These are phyloP conservation scores for Beris morrisii DNA, from an alignment of 2,888 invertebrate genomes.

Conservation along the genomic window DNA sequence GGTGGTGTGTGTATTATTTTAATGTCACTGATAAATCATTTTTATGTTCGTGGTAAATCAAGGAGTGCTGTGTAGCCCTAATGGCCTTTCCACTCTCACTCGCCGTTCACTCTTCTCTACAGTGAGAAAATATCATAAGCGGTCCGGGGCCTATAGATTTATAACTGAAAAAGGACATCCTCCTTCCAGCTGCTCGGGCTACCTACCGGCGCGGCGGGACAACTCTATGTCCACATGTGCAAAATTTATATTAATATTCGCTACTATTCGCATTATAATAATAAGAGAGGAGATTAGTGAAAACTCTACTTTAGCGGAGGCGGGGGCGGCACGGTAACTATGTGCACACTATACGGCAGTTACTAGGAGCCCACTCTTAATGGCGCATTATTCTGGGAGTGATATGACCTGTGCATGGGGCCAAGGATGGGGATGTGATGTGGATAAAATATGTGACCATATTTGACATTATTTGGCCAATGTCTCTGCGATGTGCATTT, in stretches of 20 bases:
- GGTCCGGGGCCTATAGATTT: constrained; percentile 32
- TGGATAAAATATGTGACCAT: constrained; percentile 34
- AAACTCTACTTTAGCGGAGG: not conserved
- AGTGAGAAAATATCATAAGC: constrained; percentile 37
- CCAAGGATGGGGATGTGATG: constrained; percentile 13
- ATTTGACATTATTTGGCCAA: constrained; percentile 37
- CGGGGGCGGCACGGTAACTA: not conserved
- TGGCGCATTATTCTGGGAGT: not conserved
- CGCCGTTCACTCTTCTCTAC: constrained; percentile 23
- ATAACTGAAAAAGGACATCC: constrained; percentile 32
- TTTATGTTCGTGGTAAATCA: constrained; percentile 57
- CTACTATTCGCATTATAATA: constrained; percentile 26
- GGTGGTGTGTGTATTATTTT: constrained; percentile 45
- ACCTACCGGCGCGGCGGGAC: constrained; percentile 21
- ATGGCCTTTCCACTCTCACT: constrained; percentile 36
- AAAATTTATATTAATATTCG: constrained; percentile 30
- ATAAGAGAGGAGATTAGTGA: constrained; percentile 22
- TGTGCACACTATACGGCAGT: not conserved
- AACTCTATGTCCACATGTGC: constrained; percentile 31
- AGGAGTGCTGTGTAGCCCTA: constrained; percentile 44
- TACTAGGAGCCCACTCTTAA: not conserved
- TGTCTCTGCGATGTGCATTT: constrained; percentile 35
- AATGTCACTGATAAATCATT: constrained; percentile 56
- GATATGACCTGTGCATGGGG: not conserved
- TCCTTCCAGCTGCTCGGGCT: constrained; percentile 7